Conservation (phyloP, 23 tunicate species). For the Pegea sp. region DNA sequence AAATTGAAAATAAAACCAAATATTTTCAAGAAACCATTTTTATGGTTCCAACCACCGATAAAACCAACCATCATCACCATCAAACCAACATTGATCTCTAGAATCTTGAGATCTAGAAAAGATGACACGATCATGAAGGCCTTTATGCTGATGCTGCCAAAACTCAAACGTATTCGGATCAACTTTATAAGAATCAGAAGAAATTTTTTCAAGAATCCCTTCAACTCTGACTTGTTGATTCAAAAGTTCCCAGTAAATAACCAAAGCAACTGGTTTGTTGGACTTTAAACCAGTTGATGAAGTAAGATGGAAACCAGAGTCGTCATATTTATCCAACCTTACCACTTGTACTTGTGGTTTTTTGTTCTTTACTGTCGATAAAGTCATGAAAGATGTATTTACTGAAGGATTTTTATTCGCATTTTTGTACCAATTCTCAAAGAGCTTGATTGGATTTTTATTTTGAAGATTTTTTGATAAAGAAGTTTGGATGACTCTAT, state of each 20-base stretch:
- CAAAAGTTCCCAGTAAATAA: constrained; percentile 1
- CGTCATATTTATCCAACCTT: neutral
- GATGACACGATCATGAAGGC: neutral
- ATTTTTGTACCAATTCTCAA: neutral
- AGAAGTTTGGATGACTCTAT: neutral
- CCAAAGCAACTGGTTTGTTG: too few relatives aligned
- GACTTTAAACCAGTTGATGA: neutral
- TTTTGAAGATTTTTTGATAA: neutral
- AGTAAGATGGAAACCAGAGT: neutral
- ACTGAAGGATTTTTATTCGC: neutral
- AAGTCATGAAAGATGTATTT: neutral
- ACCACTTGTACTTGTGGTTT: neutral
- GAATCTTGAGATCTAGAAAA: neutral
- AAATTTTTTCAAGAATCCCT: neutral
- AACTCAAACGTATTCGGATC: neutral
- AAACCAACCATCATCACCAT: constrained; percentile 1
- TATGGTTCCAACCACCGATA: neutral
- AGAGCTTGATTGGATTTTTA: constrained; percentile 1
- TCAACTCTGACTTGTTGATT: neutral
- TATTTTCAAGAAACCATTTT: neutral
- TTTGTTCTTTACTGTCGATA: neutral
- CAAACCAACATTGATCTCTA: neutral
- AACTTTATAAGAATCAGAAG: neutral
- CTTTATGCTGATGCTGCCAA: neutral
- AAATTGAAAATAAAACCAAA: neutral